These are phyloP conservation scores for Selenia dentaria DNA, from an alignment of 2,888 invertebrate species.

Conservation along the genomic window DNA sequence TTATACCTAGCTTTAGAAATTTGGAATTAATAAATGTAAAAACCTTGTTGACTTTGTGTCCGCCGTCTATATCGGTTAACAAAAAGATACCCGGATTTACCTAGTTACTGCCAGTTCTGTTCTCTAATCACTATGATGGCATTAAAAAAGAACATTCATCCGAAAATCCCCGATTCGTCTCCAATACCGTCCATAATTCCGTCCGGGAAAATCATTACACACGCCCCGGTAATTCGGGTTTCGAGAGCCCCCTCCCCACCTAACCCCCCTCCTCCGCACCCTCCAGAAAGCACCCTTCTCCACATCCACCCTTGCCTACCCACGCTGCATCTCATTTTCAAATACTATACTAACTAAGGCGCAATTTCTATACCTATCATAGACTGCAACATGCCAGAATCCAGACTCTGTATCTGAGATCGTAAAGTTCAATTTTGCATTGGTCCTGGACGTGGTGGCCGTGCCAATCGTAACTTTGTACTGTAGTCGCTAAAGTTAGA, in stretches of 20 bases:
- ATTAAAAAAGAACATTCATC: slow-evolving; percentile 55
- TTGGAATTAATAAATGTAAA: no score
- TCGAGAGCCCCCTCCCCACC: slow-evolving; percentile 56
- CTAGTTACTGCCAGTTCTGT: slow-evolving; percentile 35
- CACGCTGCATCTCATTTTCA: slow-evolving; percentile 83
- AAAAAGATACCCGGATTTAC: slow-evolving; percentile 24
- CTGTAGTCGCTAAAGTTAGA: slow-evolving; percentile 65
- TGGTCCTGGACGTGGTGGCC: slow-evolving; percentile 31
- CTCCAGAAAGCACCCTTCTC: slow-evolving; percentile 35
- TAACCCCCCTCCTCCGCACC: slow-evolving; percentile 32
- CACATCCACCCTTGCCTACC: slow-evolving; percentile 43
- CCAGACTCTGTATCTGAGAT: slow-evolving; percentile 52
- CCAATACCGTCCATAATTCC: slow-evolving; percentile 79
- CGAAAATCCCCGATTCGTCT: slow-evolving; percentile 59
- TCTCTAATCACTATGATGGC: slow-evolving; percentile 53
- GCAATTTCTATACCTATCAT: slow-evolving; percentile 59
- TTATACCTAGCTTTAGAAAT: no score
- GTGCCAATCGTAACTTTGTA: slow-evolving; percentile 73
- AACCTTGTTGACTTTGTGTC: no score
- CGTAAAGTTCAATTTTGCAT: slow-evolving; percentile 52
- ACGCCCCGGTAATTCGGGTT: slow-evolving; percentile 83
- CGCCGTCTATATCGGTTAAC: slow-evolving; percentile 13
- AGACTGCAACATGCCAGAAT: slow-evolving; percentile 47
- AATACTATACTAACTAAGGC: slow-evolving; percentile 72
- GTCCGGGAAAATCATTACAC: slow-evolving; percentile 83